Conservation (phyloP, 2,113 vertebrate species). For the Leiothrix lutea region DNA sequence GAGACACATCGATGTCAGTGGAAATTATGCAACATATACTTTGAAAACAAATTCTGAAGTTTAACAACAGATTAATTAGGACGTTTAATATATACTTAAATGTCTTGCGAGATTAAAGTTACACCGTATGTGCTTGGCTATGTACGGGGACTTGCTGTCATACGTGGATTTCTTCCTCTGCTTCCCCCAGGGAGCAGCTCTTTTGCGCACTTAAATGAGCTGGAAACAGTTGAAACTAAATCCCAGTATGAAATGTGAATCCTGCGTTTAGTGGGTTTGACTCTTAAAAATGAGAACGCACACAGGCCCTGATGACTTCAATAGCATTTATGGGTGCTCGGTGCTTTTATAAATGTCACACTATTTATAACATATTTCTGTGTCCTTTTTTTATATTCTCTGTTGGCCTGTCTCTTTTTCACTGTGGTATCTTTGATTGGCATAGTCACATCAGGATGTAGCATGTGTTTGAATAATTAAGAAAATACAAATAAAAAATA, state of each 20-base stretch:
- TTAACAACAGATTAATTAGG: neutral
- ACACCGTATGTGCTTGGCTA: neutral
- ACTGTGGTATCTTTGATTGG: constrained; percentile 9
- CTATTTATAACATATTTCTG: constrained; percentile 63
- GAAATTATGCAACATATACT: neutral
- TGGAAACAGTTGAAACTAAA: constrained; percentile 44
- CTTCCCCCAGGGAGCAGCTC: neutral
- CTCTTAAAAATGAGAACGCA: constrained; percentile 26
- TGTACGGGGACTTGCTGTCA: neutral
- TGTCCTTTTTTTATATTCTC: constrained; percentile 48
- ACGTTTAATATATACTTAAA: neutral
- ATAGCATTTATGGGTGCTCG: constrained; percentile 57
- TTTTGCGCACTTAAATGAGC: constrained; percentile 8
- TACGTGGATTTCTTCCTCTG: neutral
- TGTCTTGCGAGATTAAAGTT: neutral
- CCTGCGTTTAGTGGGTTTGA: neutral
- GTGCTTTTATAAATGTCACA: constrained; percentile 62
- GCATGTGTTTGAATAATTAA: constrained; percentile 40
- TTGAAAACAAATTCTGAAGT: neutral
- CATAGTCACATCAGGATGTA: constrained; percentile 23
- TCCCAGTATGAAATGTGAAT: constrained; percentile 24
- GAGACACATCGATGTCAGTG: neutral
- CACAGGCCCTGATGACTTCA: constrained; percentile 57
- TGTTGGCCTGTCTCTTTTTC: constrained; percentile 50
- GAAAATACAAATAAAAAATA: neutral